Evolutionary conservation across 2,888 invertebrate genomes (phyloP), one percentile per base, ranked within the genome.

Genomic region (Pinctada fucata): DNA sequence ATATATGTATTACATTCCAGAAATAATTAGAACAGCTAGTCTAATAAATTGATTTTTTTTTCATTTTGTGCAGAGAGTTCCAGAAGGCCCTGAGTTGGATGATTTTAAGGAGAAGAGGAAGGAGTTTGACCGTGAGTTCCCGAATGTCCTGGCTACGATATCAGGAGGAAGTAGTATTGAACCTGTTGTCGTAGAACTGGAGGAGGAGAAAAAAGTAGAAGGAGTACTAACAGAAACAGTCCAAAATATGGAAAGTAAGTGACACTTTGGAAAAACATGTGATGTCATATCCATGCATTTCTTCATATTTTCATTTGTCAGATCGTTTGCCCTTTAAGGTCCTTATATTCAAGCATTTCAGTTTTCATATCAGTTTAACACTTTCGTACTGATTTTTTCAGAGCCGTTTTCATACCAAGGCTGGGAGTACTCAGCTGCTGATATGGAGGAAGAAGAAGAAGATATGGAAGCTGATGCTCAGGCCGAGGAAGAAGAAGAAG

Each of bases 391-490:
- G 31, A 31, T 58, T 58, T 16, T 75, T 81, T 47, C 84, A 91
- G 91, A 86, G 76, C 84, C 78, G 52, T 87, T 88, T 67, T 82
- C 85, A 76, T 90, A 91, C 77, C 79, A 82, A 52, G 89, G 85
- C 10, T 90, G 90, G 90, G 91, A 92, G 83, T 84, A 88, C 76
- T 81, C 88, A n/a, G 90, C 89, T 47, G 86, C 85, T 77, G 92
- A 92, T 83, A 79, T 91, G 16, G 92, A 92, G 82, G 92, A 92
- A 78, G 92, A 92, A 77, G 92, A 91, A 70, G 90, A 91, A 78
- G 91, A 92, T 80, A 85, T 85, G 8, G 91, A 89, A 68, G 87
- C 85, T 76, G 89, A 89, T 74, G 88, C 85, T 71, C 87, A 84
- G n/a, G 87, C 76, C n/a, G 89, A 87, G 51, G 91, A 90, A 67